Evolutionary conservation across 2,113 vertebrate species (phyloP), one percentile per base, ranked within the genome.

Genomic region (Oceanites oceanicus): DNA sequence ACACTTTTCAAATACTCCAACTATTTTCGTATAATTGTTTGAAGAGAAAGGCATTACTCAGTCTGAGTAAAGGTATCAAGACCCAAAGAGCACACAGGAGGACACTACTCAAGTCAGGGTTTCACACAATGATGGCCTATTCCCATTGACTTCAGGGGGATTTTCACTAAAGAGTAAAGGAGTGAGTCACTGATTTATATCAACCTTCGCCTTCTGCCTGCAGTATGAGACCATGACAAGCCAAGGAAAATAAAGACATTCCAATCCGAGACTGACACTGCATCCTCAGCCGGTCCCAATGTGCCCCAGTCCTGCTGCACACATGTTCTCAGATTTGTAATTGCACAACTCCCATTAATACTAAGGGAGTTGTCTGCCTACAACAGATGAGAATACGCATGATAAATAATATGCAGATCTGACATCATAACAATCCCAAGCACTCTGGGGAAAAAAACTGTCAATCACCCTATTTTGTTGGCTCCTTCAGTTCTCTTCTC

Each of bases 201-300:
- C 97, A 98, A 96, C 75, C 93, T 96, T 92, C 88, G 90, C 74
- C 67, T 96, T 91, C 97, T 97, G 95, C 89, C 95, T 98, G 88
- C 96, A 97, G 88, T 92, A 87, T 40, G 85, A 97, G 79, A 61
- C 91, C 2, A 4, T 75, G 74, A 73, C 58, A 96, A 95, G 97
- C 97, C 98, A 98, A 98, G 47, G 94, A 96, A 98, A 98, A 97
- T 96, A 98, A 97, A 97, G 97, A 96, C 97, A 98, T 97, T 98
- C 97, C 96, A 95, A 95, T 92, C 92, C 1, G 23, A 97, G 94
- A 93, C 97, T 97, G 95, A 97, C 95, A 86, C 55, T 86, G 95
- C 96, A 97, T 90, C 96, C 96, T 97, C 95, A 90, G 68, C 88
- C 9, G 10, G 88, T 95, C 91, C 93, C 81, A 78, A 9, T 77